Evolutionary conservation across 2,888 invertebrate species (phyloP).

Genomic region (Serrognathus titanus): DNA sequence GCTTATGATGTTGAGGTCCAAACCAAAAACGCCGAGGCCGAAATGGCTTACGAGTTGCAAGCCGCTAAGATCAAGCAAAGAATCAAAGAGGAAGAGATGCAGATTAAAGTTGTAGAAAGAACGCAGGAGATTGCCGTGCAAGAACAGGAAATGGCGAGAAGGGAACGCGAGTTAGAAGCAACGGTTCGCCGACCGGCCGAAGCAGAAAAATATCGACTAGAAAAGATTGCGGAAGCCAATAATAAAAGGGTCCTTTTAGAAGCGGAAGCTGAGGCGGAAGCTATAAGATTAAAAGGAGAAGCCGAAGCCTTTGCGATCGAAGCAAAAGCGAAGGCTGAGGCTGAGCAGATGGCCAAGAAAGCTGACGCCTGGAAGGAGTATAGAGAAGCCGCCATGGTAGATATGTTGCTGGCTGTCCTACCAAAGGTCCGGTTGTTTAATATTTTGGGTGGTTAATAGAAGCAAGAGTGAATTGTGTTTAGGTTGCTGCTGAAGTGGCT

Average conservation of each 20-base stretch:
- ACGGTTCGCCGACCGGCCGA: constrained; percentile 92
- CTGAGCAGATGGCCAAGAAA: constrained; percentile 95
- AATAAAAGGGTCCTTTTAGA: constrained; percentile 84
- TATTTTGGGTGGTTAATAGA: background rate
- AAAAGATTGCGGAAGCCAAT: constrained; percentile 93
- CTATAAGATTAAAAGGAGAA: constrained; percentile 79
- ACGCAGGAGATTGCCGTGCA: constrained; percentile 60
- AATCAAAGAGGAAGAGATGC: constrained; percentile 93
- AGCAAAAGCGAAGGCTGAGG: constrained; percentile 93
- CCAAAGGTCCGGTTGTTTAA: constrained; percentile 70
- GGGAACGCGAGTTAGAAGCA: constrained; percentile 90
- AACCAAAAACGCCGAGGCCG: constrained; percentile 90
- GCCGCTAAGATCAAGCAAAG: constrained; percentile 94
- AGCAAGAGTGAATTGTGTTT: constrained; percentile 7
- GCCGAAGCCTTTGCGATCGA: constrained; percentile 91
- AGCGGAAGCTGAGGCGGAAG: constrained; percentile 93
- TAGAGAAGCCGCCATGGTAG: constrained; percentile 91
- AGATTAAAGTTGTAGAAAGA: constrained; percentile 63
- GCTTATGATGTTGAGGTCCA: constrained; percentile 96
- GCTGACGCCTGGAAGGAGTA: constrained; percentile 97
- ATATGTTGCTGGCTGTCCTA: constrained; percentile 92
- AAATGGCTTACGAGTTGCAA: constrained; percentile 89
- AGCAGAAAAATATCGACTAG: constrained; percentile 87
- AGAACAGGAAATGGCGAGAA: constrained; percentile 91
- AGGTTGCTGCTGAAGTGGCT: constrained; percentile 96